Conservation (phyloP, 1,140 invertebrate species). For the Papilio polytes region DNA sequence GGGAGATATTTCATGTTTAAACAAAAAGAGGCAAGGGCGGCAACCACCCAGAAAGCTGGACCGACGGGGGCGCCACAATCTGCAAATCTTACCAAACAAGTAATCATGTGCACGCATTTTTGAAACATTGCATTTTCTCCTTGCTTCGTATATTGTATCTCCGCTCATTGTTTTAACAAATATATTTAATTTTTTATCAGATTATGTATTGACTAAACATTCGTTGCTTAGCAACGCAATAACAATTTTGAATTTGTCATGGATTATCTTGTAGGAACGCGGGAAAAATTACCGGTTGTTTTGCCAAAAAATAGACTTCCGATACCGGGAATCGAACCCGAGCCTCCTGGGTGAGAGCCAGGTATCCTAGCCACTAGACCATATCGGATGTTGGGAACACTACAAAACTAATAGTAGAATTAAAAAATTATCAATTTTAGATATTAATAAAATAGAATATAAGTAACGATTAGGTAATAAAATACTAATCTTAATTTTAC, state of each 20-base stretch:
- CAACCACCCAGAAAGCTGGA: too few relatives aligned
- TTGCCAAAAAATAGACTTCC: constrained; percentile 38
- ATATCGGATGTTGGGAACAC: constrained; percentile 5
- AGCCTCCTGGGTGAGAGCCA: constrained; percentile 41
- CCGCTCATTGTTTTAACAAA: constrained; percentile 55
- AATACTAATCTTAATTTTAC: background rate
- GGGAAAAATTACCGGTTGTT: background rate
- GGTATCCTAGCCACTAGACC: constrained; percentile 41
- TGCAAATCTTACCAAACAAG: constrained; percentile 64
- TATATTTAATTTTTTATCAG: constrained; percentile 23
- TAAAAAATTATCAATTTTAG: background rate
- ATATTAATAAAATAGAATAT: too few relatives aligned
- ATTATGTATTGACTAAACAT: background rate
- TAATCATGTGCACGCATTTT: constrained; percentile 71
- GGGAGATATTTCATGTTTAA: background rate
- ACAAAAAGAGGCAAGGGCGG: too few relatives aligned
- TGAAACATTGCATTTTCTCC: constrained; percentile 49
- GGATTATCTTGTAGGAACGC: background rate
- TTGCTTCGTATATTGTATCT: constrained; percentile 56
- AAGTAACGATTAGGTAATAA: background rate
- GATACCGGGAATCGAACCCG: constrained; percentile 41
- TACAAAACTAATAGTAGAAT: background rate
- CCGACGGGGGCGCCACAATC: too few relatives aligned
- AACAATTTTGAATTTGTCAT: background rate
- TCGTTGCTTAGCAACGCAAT: background rate